phyloP scores from a whole-genome alignment of 37 sponge, comb jelly and placozoan species.

The Halichondria panicea region DNA sequence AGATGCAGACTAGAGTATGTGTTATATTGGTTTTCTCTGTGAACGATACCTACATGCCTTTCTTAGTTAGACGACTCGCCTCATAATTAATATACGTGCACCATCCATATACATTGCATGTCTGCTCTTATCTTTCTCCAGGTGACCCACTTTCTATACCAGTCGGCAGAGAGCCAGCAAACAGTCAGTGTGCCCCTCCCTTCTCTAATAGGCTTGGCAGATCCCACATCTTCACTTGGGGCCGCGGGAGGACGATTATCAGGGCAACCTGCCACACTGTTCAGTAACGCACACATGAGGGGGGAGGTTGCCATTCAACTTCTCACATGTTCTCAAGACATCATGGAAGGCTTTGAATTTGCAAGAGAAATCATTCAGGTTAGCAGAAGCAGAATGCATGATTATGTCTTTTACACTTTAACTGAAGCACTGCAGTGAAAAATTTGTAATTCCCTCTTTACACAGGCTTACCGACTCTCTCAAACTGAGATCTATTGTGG shows the following conservation, averaged over 20 bases:
- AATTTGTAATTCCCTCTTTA: not conserved
- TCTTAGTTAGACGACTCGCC: not conserved
- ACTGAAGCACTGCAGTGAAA: not conserved
- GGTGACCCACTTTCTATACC: slow-evolving; percentile 34
- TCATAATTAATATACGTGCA: too few relatives aligned
- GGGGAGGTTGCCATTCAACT: slow-evolving; percentile 63
- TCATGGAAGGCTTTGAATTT: slow-evolving; percentile 47
- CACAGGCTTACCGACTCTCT: slow-evolving; percentile 48
- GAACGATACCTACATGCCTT: not conserved
- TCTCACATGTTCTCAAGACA: slow-evolving; percentile 9
- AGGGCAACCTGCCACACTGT: slow-evolving; percentile 74
- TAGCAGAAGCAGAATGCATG: not conserved
- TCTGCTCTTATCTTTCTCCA: not conserved
- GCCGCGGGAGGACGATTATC: too few relatives aligned
- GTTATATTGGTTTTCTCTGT: too few relatives aligned
- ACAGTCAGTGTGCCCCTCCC: slow-evolving; percentile 6
- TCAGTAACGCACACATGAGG: slow-evolving; percentile 48
- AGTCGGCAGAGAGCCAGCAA: not conserved
- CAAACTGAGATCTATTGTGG: slow-evolving; percentile 30
- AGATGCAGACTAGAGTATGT: slow-evolving; percentile 52
- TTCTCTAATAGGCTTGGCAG: too few relatives aligned
- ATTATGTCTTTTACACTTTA: not conserved
- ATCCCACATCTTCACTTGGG: too few relatives aligned
- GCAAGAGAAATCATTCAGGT: slow-evolving; percentile 55
- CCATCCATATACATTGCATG: not conserved